Base-by-base conservation (phyloP, 2,113 vertebrate genomes). In the Centropus unirufus region DNA sequence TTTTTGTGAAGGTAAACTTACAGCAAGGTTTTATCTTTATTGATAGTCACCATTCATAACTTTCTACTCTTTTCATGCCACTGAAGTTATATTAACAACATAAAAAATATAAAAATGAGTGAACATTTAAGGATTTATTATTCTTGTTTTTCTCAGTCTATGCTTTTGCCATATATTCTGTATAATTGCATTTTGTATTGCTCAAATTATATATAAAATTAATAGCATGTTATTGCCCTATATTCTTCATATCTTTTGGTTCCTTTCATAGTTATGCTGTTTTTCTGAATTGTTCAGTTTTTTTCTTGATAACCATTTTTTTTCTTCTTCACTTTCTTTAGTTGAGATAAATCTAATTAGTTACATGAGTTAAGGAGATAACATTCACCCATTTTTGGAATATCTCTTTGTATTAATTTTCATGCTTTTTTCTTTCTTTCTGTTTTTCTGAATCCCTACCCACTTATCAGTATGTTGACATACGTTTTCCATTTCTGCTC, bases 61-160 rank as follows among this genome's bases (percentile, higher is more conserved):
- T 88, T 94, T 83, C 27, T 47, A 62, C 32, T 91, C 2, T 89
- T 79, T 51, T 87, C n/a, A 97, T n/a, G 87, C 16, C 5, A 57
- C 17, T 86, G 46, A 96, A 91, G 5, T 34, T 94, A 21, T 11
- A 52, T 27, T 59, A 54, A 59, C 13, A 54, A 44, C 9, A 72
- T 27, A 49, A 83, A 69, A 69, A 89, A 62, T 55, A 87, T 12
- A 2, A 77, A 63, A 85, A 76, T 32, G 73, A 70, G 5, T 3
- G 54, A 69, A 66, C 4, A 30, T 2, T 69, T 19, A 62, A 16
- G 7, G 3, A 40, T 68, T 72, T 72, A 29, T 15, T 46, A 55
- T 81, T 68, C 7, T 4, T 0, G 66, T 72, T 92, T 54, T 69
- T 69, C 16, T 39, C 5, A 64, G 12, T 69, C 27, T 59, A 14